A percentile compares a stretch with the other conserved stretches of the same genome.
phyloP scores from a whole-genome alignment of 2,888 invertebrate species.

The Phengaris alcon region DNA sequence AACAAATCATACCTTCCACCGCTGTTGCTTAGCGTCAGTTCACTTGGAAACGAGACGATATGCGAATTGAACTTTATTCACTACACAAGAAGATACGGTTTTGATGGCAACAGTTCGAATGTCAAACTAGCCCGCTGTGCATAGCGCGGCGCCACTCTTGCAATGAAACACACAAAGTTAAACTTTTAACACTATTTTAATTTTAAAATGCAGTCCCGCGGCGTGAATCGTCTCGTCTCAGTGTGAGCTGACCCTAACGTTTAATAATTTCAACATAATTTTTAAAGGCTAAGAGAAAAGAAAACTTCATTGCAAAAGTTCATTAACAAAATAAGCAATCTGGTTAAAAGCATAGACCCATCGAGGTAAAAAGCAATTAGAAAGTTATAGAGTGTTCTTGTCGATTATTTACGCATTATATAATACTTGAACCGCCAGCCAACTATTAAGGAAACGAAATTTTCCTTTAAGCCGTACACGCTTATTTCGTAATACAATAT shows the following conservation, averaged over 20 bases:
- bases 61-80: too few species aligned
- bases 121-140: too few species aligned
- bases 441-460: constrained; percentile 23
- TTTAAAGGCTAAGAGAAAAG: constrained; percentile 51
- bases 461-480: constrained; percentile 27
- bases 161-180: too few species aligned
- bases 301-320: constrained; percentile 62
- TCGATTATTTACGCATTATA: constrained; percentile 62
- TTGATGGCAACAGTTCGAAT: too few species aligned
- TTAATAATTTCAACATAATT: constrained; percentile 40
- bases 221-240: too few species aligned
- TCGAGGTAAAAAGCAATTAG: constrained; percentile 69
- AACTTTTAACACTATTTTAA: neutral
- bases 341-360: constrained; percentile 67
- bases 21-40: too few species aligned
- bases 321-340: constrained; percentile 74
- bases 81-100: too few species aligned
- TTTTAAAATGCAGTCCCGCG: neutral
- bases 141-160: too few species aligned
- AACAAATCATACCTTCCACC: too few species aligned
- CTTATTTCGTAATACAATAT: constrained; percentile 32
- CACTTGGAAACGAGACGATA: too few species aligned
- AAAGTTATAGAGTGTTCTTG: constrained; percentile 66
- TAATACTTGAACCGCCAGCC: constrained; percentile 43
- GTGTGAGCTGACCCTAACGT: too few species aligned